These are phyloP conservation scores for Maccullochella peelii DNA, from an alignment of 2,113 vertebrate genomes.

Conservation along the genomic window DNA sequence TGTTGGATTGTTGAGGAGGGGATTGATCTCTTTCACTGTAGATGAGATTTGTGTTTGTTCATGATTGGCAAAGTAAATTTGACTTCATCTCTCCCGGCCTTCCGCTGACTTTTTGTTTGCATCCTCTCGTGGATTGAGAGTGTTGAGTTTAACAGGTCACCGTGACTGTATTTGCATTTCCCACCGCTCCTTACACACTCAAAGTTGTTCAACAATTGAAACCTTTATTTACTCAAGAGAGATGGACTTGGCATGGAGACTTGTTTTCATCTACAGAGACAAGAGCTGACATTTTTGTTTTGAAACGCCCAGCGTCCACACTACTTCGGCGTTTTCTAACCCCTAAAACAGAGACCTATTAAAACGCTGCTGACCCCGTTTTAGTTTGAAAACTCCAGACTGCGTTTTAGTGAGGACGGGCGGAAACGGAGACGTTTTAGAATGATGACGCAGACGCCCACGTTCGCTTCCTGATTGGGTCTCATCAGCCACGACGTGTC, in stretches of 20 bases:
- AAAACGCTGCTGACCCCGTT: too few species aligned
- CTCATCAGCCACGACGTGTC: too few species aligned
- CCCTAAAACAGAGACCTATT: too few species aligned
- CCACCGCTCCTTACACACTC: neutral
- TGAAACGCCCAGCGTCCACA: too few species aligned
- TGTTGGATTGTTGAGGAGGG: neutral
- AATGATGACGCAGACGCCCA: too few species aligned
- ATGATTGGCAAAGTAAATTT: neutral
- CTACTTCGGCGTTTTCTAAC: too few species aligned
- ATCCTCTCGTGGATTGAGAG: neutral
- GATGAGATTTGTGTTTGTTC: slow-evolving; percentile 13
- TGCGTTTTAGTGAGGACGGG: too few species aligned
- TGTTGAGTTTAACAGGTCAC: neutral
- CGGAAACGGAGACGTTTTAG: too few species aligned
- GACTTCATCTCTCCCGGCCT: neutral
- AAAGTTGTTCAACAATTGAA: neutral
- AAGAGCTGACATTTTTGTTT: too few species aligned
- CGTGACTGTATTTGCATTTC: slow-evolving; percentile 6
- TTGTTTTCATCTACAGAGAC: neutral
- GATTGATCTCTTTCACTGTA: neutral
- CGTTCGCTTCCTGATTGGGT: too few species aligned
- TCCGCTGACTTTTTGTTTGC: slow-evolving; percentile 4
- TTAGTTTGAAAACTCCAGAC: too few species aligned
- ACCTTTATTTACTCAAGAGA: slow-evolving; percentile 7
- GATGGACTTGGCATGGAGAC: neutral